phyloP scores from a whole-genome alignment of 2,797 vertebrate genomes.

The Gastrophryne carolinensis region DNA sequence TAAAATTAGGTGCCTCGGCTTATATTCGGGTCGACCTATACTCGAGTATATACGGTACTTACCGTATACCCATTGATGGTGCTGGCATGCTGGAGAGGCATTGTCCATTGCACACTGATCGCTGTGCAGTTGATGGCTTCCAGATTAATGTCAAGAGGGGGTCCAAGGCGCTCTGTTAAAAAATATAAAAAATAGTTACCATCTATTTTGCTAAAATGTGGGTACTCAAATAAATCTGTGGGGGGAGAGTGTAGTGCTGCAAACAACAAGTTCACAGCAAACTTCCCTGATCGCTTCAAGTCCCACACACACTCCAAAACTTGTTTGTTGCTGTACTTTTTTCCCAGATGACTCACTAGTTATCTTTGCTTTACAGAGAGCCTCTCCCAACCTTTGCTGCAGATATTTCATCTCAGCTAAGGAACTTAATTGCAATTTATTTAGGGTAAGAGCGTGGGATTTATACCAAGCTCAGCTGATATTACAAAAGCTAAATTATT shows the following conservation, averaged over 20 bases:
- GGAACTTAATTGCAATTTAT: not conserved
- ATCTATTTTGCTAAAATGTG: no score
- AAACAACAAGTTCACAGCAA: no score
- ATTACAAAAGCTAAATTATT: not conserved
- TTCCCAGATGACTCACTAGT: not conserved
- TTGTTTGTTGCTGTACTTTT: not conserved
- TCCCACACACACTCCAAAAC: no score
- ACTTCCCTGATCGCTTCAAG: no score
- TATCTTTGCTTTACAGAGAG: not conserved
- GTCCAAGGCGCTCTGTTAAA: conserved; percentile 80
- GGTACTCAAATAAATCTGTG: no score
- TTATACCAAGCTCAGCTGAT: not conserved
- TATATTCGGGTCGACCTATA: no score
- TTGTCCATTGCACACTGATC: conserved; percentile 85
- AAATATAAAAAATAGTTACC: not conserved
- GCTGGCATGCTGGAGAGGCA: conserved; percentile 78
- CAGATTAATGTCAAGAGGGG: conserved; percentile 83
- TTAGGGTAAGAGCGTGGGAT: not conserved
- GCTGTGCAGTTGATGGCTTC: conserved; percentile 88
- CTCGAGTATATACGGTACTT: no score
- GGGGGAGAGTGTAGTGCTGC: no score
- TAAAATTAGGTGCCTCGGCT: no score
- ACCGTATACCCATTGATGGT: conserved; percentile 88
- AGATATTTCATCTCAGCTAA: not conserved
- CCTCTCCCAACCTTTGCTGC: not conserved